Conservation (phyloP, 1,140 invertebrate species). For the Dreissena polymorpha region DNA sequence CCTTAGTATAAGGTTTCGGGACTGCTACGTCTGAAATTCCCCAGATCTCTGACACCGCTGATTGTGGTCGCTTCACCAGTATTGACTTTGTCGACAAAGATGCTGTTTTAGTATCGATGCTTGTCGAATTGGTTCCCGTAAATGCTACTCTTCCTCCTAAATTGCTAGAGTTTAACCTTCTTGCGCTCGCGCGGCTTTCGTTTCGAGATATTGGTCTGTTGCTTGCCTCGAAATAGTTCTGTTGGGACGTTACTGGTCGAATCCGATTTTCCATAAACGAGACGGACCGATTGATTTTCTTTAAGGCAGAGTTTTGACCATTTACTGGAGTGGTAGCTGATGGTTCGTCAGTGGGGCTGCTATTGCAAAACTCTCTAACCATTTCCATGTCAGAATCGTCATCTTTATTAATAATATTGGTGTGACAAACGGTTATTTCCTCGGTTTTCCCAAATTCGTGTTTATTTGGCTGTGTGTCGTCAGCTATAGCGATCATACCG, state of each 20-base stretch:
- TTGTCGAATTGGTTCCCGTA: background rate
- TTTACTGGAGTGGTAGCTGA: background rate
- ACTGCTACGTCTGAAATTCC: background rate
- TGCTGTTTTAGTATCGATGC: background rate
- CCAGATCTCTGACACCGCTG: background rate
- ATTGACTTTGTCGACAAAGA: background rate
- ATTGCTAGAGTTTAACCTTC: background rate
- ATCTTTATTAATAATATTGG: background rate
- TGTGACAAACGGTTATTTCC: background rate
- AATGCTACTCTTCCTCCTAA: background rate
- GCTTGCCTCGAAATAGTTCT: background rate
- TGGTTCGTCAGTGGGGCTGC: background rate
- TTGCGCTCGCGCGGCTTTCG: background rate
- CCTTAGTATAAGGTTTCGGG: background rate
- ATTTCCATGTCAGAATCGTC: background rate
- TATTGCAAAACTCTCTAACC: background rate
- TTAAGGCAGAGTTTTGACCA: background rate
- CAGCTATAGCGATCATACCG: background rate
- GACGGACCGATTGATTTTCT: background rate
- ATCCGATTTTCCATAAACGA: background rate
- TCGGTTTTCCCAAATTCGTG: background rate
- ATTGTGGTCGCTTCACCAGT: background rate
- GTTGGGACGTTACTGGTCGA: background rate
- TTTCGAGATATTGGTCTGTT: background rate
- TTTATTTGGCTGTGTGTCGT: background rate